Evolutionary conservation across 2,888 invertebrate genomes (phyloP).

Genomic region (Conus canariensis): DNA sequence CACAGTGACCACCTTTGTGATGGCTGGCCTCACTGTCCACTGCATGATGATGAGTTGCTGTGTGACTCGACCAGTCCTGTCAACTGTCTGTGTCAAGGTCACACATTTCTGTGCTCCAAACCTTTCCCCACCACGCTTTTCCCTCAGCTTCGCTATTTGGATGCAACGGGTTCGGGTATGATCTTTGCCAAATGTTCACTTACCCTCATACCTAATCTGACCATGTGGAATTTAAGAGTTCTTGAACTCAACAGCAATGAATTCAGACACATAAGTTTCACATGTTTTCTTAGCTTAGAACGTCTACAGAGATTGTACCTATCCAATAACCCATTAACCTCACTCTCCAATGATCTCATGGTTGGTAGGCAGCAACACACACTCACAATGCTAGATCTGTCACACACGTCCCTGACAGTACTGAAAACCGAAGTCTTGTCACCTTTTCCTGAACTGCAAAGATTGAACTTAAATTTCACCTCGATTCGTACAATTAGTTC

Average conservation of each 20-base stretch:
- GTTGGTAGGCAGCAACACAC: neutral
- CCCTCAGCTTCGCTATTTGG: conserved; percentile 1
- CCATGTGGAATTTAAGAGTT: neutral
- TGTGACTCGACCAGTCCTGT: neutral
- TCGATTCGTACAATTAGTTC: neutral
- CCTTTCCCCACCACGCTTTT: neutral
- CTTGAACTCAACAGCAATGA: neutral
- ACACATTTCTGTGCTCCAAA: neutral
- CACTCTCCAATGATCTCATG: neutral
- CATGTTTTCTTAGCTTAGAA: neutral
- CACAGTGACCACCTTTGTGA: neutral
- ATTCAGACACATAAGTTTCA: neutral
- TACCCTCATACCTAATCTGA: neutral
- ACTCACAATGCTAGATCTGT: neutral
- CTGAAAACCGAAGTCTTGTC: neutral
- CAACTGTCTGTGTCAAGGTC: neutral
- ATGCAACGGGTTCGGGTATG: conserved; percentile 16
- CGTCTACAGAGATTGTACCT: neutral
- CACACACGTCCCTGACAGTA: neutral
- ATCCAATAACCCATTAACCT: neutral
- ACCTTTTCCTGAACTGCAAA: neutral
- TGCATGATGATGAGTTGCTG: neutral
- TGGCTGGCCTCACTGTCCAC: conserved; percentile 5
- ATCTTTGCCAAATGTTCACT: neutral
- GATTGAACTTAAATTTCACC: neutral